Conservation (phyloP, 2,888 invertebrate genomes). For the Candidula unifasciata region DNA sequence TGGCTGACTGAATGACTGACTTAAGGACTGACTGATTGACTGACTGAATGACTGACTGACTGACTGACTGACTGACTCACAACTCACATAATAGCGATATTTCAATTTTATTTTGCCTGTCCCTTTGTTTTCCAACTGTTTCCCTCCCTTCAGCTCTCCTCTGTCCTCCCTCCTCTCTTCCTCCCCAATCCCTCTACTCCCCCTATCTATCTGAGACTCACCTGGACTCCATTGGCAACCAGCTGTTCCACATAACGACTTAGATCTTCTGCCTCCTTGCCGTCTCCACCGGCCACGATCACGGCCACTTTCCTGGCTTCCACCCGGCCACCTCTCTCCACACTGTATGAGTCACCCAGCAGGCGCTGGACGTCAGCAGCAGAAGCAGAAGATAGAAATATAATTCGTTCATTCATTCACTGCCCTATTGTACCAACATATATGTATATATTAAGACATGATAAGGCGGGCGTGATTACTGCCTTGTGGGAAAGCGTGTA, state of each 20-base stretch:
- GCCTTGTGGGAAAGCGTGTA: no score
- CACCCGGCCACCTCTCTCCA: conserved; percentile 33
- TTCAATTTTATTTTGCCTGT: neutral
- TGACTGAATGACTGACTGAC: no score
- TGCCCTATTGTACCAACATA: no score
- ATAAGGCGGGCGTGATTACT: no score
- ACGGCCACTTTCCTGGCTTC: conserved; percentile 24
- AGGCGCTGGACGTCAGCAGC: neutral
- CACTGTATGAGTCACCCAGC: conserved; percentile 11
- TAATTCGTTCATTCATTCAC: no score
- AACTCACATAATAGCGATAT: no score
- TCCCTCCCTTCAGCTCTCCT: neutral
- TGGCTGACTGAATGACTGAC: no score
- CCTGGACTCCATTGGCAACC: neutral
- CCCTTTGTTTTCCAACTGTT: neutral
- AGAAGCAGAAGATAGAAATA: no score
- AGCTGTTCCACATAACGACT: neutral
- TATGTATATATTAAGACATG: no score
- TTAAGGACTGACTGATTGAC: no score
- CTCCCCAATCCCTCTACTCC: neutral
- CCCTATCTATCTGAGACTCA: neutral
- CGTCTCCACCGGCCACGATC: neutral
- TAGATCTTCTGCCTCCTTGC: neutral
- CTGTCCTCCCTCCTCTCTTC: neutral
- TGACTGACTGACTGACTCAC: no score